Percentiles rank a stretch among this genome's conserved stretches.
These are phyloP conservation scores for Troides helena DNA, from an alignment of 2,888 invertebrate genomes.

Conservation along the genomic window DNA sequence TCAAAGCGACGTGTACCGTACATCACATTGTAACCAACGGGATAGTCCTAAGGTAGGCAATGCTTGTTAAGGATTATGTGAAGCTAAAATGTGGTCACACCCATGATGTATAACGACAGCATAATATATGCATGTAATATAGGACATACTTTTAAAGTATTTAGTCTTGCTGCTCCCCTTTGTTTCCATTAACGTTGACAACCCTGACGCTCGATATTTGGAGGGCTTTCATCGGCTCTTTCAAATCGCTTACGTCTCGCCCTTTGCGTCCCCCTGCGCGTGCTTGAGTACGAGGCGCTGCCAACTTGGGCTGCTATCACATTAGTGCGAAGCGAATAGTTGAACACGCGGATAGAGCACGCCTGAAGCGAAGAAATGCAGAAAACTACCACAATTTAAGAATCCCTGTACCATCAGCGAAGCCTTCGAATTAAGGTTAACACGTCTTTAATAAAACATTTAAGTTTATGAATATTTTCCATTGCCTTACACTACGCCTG, in stretches of 20 bases:
- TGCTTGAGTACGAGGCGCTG: conserved; percentile 41
- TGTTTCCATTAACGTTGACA: conserved; percentile 60
- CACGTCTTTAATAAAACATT: not conserved
- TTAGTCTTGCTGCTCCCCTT: conserved; percentile 19
- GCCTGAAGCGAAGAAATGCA: not conserved
- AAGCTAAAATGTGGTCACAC: too few species aligned
- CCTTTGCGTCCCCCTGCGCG: conserved; percentile 40
- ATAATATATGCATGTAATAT: not conserved
- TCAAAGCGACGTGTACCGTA: too few species aligned
- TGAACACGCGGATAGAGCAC: conserved; percentile 14
- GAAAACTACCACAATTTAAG: not conserved
- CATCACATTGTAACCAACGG: too few species aligned
- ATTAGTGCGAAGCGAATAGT: conserved; percentile 25
- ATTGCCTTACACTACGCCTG: too few species aligned
- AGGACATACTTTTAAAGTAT: not conserved
- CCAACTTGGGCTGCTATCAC: conserved; percentile 38
- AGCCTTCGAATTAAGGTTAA: not conserved
- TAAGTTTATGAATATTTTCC: too few species aligned
- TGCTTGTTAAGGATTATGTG: too few species aligned
- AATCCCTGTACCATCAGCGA: not conserved
- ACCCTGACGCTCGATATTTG: conserved; percentile 66
- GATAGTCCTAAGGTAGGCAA: too few species aligned
- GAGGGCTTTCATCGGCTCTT: conserved; percentile 74
- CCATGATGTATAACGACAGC: not conserved
- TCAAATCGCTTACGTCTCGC: conserved; percentile 67